Evolutionary conservation across 2,797 vertebrate genomes (phyloP).

Genomic region (Megaceryle alcyon): DNA sequence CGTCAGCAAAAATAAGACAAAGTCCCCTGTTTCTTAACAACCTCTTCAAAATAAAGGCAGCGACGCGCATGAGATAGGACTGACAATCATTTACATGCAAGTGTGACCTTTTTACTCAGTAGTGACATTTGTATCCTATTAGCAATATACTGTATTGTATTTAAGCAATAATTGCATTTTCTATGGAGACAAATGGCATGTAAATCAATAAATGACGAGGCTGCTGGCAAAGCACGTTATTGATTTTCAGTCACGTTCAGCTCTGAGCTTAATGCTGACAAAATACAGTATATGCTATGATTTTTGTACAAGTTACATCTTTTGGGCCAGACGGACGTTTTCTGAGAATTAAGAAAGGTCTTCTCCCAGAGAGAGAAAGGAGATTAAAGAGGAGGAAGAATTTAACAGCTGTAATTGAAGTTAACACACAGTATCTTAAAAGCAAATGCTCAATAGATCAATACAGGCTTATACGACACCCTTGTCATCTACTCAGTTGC

Average conservation of each 20-base stretch:
- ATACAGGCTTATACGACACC: background rate
- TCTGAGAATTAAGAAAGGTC: conserved; percentile 23
- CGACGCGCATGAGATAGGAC: background rate
- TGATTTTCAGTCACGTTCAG: conserved; percentile 74
- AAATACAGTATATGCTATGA: conserved; percentile 55
- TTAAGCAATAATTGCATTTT: conserved; percentile 79
- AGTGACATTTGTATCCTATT: conserved; percentile 76
- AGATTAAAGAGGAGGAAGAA: background rate
- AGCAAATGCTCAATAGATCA: background rate
- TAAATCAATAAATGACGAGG: conserved; percentile 75
- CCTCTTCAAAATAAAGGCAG: conserved; percentile 20
- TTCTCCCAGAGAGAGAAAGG: background rate
- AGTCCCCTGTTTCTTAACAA: background rate
- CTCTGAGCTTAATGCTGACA: conserved; percentile 58
- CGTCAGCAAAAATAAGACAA: background rate
- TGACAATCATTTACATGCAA: conserved; percentile 67
- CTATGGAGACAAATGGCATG: conserved; percentile 70
- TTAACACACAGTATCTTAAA: background rate
- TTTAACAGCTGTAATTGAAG: background rate
- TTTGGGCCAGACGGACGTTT: conserved; percentile 15
- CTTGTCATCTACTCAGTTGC: background rate
- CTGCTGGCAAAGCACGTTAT: conserved; percentile 58
- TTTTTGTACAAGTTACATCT: conserved; percentile 54
- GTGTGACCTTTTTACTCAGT: conserved; percentile 53
- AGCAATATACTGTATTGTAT: conserved; percentile 74